Evolutionary conservation across 2,797 vertebrate genomes (phyloP), one percentile per base, ranked within the genome.

Genomic region (Percopsis omiscomaycus): DNA sequence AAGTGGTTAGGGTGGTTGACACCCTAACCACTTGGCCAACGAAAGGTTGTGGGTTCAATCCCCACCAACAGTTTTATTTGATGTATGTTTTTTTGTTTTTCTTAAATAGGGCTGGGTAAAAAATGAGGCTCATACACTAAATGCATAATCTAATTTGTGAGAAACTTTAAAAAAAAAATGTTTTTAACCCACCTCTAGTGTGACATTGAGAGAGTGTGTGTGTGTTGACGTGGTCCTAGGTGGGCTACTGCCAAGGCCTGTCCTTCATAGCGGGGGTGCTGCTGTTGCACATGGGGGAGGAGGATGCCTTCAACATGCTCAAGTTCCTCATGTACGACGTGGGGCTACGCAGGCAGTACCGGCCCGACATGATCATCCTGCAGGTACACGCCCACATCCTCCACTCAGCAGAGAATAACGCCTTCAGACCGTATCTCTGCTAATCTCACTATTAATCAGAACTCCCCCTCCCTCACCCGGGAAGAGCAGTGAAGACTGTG

Each of bases 201-300:
- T 28, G 9, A 27, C 22, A 0, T 1, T 15, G 30, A 5, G 54
- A 13, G 12, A 10, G 3, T 55, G 22, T 32, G 54, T 54, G 61
- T 54, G 12, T 13, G 55, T 11, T 8, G 66, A 22, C 71, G 52
- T 44, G 66, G 1, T 65, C 68, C 28, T 63, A 91, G 89, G 97
- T 99, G 64, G 97, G 97, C 8, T 99, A 99, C 84, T 99, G 97
- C 83, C 97, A 99, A 81, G 97, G 97, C 28, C 93, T 99, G 79
- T 98, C 96, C 85, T 99, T 99, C 71, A 95, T 99, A 22, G 97
- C 97, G 0, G 97, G 97, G 66, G 93, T 99, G 66, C 71, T 99
- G 82, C 89, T 99, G 65, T 94, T 99, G 66, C 97, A 99, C 77
- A 94, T 98, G 96, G 93, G 89, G 30, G 97, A 99, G 80, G 96